Percentiles rank a stretch among this genome's conserved stretches.
Evolutionary conservation across 2,113 vertebrate genomes (phyloP).

Genomic region (Heterotis niloticus): DNA sequence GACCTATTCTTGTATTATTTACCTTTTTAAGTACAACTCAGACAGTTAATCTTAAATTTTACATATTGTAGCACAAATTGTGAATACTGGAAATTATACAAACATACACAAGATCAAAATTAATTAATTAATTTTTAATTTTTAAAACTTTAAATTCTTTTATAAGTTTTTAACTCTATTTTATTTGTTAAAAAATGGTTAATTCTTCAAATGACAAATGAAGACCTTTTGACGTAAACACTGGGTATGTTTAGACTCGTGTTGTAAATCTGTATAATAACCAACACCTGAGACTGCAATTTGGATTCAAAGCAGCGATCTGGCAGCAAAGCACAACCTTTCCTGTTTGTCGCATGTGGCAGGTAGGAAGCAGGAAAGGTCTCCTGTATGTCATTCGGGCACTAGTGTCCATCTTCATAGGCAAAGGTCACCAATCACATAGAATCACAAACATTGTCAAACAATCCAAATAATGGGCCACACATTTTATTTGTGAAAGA

Average conservation of each 20-base stretch:
- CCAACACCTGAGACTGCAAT: background rate
- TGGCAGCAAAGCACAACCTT: background rate
- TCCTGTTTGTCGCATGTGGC: background rate
- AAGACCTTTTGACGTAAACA: background rate
- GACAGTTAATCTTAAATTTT: background rate
- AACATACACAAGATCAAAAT: background rate
- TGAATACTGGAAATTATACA: conserved; percentile 6
- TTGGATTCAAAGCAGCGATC: background rate
- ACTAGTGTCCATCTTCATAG: background rate
- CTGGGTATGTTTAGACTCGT: background rate
- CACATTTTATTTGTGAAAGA: background rate
- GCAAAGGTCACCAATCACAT: background rate
- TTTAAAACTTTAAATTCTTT: too few relatives aligned
- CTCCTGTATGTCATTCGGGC: background rate
- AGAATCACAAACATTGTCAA: background rate
- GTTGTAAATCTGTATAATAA: background rate
- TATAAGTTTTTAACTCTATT: background rate
- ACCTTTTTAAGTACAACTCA: conserved; percentile 32
- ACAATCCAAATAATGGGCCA: too few relatives aligned
- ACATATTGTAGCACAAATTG: conserved; percentile 3
- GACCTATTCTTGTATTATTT: conserved; percentile 45
- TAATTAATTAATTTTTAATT: conserved; percentile 21
- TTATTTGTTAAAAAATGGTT: background rate
- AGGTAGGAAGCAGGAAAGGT: background rate
- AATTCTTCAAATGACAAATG: background rate